These are phyloP conservation scores for Astur gentilis DNA, from an alignment of 2,113 vertebrate species.

Conservation along the genomic window DNA sequence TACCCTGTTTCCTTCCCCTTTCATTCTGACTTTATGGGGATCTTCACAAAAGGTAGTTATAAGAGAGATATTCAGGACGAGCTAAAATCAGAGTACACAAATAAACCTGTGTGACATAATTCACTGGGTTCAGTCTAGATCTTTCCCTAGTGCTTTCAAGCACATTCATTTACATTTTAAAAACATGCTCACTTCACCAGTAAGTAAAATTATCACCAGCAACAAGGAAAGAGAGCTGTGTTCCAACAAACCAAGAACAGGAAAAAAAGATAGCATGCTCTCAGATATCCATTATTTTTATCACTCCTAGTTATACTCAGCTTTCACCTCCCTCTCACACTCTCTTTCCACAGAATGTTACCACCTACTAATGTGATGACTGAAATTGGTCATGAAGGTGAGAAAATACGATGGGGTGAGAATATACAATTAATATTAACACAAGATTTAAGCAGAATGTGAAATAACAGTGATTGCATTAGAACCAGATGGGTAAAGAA, in stretches of 20 bases:
- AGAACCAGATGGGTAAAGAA: neutral
- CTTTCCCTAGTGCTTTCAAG: neutral
- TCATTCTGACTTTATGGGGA: neutral
- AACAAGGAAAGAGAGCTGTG: neutral
- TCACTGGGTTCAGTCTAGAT: neutral
- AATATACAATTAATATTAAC: neutral
- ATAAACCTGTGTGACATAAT: neutral
- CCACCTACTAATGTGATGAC: neutral
- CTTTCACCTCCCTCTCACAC: neutral
- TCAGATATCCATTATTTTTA: neutral
- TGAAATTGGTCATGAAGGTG: neutral
- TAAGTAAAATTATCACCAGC: neutral
- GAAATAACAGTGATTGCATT: neutral
- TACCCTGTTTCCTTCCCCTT: neutral
- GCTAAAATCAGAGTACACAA: neutral
- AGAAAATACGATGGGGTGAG: neutral
- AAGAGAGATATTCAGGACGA: neutral
- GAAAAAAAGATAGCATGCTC: neutral
- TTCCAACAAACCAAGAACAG: neutral
- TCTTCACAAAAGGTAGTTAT: neutral
- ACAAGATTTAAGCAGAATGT: neutral
- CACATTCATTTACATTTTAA: neutral
- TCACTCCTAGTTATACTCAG: neutral
- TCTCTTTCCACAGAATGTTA: neutral
- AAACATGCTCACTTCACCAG: neutral